phyloP scores from a whole-genome alignment of 2,113 vertebrate species.

The Henicopernis longicauda region DNA sequence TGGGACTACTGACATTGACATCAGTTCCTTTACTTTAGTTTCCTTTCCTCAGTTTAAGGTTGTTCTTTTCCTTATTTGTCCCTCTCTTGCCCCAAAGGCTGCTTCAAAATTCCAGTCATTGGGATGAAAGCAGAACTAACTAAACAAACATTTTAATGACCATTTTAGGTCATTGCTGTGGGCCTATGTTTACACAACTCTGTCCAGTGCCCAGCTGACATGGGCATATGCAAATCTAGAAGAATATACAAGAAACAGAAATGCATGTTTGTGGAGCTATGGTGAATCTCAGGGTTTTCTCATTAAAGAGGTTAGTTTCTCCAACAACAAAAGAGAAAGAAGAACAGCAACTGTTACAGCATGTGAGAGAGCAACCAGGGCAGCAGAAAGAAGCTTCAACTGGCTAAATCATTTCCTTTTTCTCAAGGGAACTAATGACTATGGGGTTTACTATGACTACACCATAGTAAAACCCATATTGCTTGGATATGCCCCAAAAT shows the following conservation, averaged over 20 bases:
- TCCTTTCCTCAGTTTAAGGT: not conserved
- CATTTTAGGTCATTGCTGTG: not conserved
- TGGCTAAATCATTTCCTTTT: not conserved
- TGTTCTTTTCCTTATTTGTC: not conserved
- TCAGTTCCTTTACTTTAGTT: not conserved
- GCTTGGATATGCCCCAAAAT: not conserved
- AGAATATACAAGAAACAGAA: not conserved
- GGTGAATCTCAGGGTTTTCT: not conserved
- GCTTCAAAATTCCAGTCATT: not conserved
- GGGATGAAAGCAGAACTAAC: not conserved
- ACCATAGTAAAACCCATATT: not conserved
- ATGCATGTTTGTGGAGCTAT: not conserved
- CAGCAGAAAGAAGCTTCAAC: not conserved
- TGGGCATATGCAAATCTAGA: not conserved
- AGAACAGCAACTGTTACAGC: not conserved
- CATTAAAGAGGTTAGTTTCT: not conserved
- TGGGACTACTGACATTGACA: not conserved
- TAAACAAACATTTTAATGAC: not conserved
- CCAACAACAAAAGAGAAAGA: not conserved
- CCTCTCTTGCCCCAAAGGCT: not conserved
- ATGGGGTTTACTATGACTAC: not conserved
- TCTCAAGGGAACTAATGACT: not conserved
- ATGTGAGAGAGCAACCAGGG: not conserved
- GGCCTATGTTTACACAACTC: not conserved
- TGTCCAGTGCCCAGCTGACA: rapidly evolving